These are phyloP conservation scores for Ispidina lecontei DNA, from an alignment of 2,797 vertebrate species.

Conservation along the genomic window DNA sequence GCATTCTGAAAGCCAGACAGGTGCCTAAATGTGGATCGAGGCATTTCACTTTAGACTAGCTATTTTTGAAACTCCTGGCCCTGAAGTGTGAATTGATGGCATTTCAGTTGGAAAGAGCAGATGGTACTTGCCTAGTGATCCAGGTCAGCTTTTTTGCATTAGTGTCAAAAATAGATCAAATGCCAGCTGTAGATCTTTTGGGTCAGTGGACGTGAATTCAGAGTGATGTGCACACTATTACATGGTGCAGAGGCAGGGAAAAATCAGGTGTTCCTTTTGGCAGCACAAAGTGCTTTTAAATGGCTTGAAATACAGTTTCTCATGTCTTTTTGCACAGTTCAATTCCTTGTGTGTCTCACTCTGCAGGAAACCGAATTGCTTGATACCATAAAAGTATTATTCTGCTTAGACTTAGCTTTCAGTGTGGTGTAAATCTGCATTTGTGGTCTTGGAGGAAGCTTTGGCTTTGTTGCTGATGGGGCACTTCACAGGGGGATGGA, in stretches of 20 bases:
- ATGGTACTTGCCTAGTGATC: conserved; percentile 29
- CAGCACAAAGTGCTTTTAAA: neutral
- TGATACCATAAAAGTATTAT: neutral
- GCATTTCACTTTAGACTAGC: conserved; percentile 15
- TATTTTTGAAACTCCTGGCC: conserved; percentile 50
- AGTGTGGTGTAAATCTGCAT: rapidly evolving
- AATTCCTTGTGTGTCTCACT: rapidly evolving
- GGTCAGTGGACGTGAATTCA: conserved; percentile 47
- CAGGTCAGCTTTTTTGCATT: conserved; percentile 41
- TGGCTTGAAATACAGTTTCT: neutral
- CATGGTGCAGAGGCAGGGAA: neutral
- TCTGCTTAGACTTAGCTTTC: rapidly evolving
- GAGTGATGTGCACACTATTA: neutral
- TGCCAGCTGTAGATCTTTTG: conserved; percentile 51
- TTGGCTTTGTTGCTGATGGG: neutral
- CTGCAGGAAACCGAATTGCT: neutral
- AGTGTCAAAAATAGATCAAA: conserved; percentile 46
- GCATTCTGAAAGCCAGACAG: neutral
- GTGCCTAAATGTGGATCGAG: neutral
- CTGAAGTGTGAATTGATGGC: conserved; percentile 29
- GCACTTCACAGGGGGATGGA: rapidly evolving
- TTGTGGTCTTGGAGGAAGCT: neutral
- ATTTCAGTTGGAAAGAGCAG: conserved; percentile 56
- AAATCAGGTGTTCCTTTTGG: neutral
- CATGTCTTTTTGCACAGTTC: neutral